Evolutionary conservation across 2,113 vertebrate species (phyloP), one percentile per base, ranked within the genome.

Genomic region (Urocolius indicus): DNA sequence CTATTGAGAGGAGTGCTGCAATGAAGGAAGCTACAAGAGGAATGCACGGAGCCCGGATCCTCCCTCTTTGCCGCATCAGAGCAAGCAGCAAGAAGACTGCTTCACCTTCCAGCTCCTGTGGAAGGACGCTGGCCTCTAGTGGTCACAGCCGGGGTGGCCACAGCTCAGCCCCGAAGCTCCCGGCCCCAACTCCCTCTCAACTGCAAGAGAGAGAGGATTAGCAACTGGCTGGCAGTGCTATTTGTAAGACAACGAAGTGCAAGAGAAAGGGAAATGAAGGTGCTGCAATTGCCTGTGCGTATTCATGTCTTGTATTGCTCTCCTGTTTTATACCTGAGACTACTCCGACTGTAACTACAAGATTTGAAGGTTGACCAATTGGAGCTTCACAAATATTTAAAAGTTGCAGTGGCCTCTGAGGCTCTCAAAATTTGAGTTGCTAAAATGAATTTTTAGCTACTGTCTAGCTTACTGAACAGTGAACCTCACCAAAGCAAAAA

Each of bases 71-170:
- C 17, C 61, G 20, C 46, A 87, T 2, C 6, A 49, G 27, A 77
- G 46, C 52, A 14, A 52, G 46, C 0, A 13, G 29, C 48, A 45
- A 62, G 46, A 16, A 46, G 32, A 29, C 17, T 13, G 75, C 61
- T 63, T 17, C 3, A 6, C 54, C 20, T 85, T 49, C 20, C 48
- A 2, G 67, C 27, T 51, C 63, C 2, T 3, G 27, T 55, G 94
- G 92, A 83, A 66, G 83, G 72, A 74, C 68, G 68, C 63, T 48
- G 94, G 93, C 86, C 90, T 45, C 94, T 94, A 91, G 79, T 0
- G 91, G 94, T 22, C 61, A 68, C 36, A 61, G 57, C 34, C 4
- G 46, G 51, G 13, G 51, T 38, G 71, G 51, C 55, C 16, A 6
- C 83, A n/a, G 34, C 1, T 16, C 48, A 16, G 4, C 16, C 26